A percentile compares a stretch with the other conserved stretches of the same genome.
These are phyloP conservation scores for Troides oblongomaculatus DNA, from an alignment of 2,888 invertebrate genomes.

Conservation along the genomic window DNA sequence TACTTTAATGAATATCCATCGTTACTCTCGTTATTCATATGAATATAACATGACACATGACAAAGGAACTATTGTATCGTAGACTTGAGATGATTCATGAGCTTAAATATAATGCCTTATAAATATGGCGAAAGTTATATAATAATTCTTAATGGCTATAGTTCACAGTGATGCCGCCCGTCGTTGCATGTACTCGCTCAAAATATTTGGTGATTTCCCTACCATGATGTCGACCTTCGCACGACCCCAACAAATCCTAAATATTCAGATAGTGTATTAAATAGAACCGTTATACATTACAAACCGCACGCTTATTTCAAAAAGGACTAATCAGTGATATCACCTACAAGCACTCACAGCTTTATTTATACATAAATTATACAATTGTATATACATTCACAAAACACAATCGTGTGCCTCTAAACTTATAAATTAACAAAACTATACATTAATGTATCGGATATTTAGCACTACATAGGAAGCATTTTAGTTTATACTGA, in stretches of 20 bases:
- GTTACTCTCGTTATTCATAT: slow-evolving; percentile 65
- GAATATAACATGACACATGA: slow-evolving; percentile 78
- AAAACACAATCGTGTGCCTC: slow-evolving; percentile 44
- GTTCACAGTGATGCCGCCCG: slow-evolving; percentile 55
- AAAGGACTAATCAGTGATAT: slow-evolving; percentile 18
- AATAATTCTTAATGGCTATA: slow-evolving; percentile 48
- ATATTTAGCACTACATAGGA: slow-evolving; percentile 59
- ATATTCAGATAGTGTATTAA: slow-evolving; percentile 5
- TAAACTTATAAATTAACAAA: slow-evolving; percentile 33
- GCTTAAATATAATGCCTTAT: slow-evolving; percentile 59
- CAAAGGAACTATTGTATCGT: slow-evolving; percentile 78
- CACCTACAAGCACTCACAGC: slow-evolving; percentile 22
- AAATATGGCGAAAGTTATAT: slow-evolving; percentile 63
- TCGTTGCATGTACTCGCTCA: slow-evolving; percentile 50
- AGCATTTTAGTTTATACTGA: slow-evolving; percentile 49
- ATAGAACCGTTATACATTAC: slow-evolving; percentile 18
- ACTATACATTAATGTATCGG: slow-evolving; percentile 32
- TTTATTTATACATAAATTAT: slow-evolving; percentile 25
- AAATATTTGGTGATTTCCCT: slow-evolving; percentile 64
- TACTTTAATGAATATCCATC: slow-evolving; percentile 67
- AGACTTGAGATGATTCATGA: slow-evolving; percentile 71
- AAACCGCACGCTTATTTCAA: slow-evolving; percentile 14
- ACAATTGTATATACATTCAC: slow-evolving; percentile 57
- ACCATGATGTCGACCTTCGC: slow-evolving; percentile 34
- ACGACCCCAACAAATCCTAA: slow-evolving; percentile 6